Conservation (phyloP, 2,797 vertebrate species). For the Semaprochilodus insignis region DNA sequence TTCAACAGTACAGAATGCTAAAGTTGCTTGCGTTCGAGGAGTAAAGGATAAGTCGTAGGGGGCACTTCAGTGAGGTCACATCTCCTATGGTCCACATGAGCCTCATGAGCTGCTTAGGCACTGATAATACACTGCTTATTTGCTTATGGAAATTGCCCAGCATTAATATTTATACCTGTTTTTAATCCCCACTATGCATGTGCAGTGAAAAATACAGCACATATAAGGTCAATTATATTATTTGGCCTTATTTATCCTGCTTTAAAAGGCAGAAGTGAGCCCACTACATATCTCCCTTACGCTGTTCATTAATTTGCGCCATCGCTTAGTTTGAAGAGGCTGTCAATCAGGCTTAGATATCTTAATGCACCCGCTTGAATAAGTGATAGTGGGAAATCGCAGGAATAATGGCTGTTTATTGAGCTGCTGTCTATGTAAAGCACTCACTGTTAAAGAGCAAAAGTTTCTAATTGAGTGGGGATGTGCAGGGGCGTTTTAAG, state of each 20-base stretch:
- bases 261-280: constrained; percentile 74
- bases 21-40: neutral
- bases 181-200: constrained; percentile 79
- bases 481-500: constrained; percentile 50
- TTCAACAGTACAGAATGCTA: neutral
- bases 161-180: constrained; percentile 83
- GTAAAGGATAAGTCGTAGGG: constrained; percentile 1
- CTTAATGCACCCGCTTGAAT: constrained; percentile 68
- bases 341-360: constrained; percentile 78
- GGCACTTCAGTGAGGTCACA: neutral
- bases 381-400: constrained; percentile 56
- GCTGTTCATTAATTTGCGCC: constrained; percentile 76
- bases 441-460: constrained; percentile 41
- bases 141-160: constrained; percentile 73
- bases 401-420: constrained; percentile 60
- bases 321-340: constrained; percentile 66
- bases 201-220: constrained; percentile 69
- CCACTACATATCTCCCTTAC: constrained; percentile 63
- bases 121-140: constrained; percentile 79
- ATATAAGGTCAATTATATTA: constrained; percentile 78
- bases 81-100: neutral
- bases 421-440: constrained; percentile 42
- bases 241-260: constrained; percentile 78
- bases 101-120: constrained; percentile 66
- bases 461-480: constrained; percentile 46